A percentile compares a stretch with the other conserved stretches of the same genome.
phyloP scores from a whole-genome alignment of 1,140 invertebrate genomes.

The Pseudomyrmex concolor region DNA sequence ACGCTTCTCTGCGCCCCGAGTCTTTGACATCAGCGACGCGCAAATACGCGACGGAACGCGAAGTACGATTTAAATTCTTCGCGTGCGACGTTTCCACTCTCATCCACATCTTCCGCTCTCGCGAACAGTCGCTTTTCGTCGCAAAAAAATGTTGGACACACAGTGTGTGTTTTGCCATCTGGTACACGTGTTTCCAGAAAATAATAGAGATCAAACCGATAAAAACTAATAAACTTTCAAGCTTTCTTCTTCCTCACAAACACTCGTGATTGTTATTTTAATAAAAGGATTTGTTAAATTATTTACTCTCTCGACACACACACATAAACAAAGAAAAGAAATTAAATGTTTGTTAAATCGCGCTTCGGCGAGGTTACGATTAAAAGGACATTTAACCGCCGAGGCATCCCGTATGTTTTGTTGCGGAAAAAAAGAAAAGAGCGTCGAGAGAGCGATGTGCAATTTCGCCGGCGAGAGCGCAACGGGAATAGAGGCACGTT shows the following conservation, averaged over 20 bases:
- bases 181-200: too few relatives aligned
- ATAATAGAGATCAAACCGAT: too few relatives aligned
- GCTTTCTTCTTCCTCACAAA: too few relatives aligned
- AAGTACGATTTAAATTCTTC: conserved; percentile 62
- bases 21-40: conserved; percentile 21
- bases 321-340: neutral
- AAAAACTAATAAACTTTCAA: too few relatives aligned
- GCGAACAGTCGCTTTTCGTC: neutral
- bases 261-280: too few relatives aligned
- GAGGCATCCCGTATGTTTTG: neutral
- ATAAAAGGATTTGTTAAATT: too few relatives aligned
- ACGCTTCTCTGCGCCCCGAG: neutral
- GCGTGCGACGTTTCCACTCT: neutral
- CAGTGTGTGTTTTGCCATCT: too few relatives aligned
- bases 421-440: conserved; percentile 15
- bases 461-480: conserved; percentile 55
- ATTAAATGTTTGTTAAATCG: neutral
- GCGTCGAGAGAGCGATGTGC: conserved; percentile 12
- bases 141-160: too few relatives aligned
- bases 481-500: conserved; percentile 59
- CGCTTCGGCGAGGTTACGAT: neutral
- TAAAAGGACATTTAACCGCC: neutral
- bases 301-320: too few relatives aligned
- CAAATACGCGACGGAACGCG: conserved; percentile 32
- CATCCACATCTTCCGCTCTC: neutral